phyloP scores from a whole-genome alignment of 2,113 vertebrate genomes.

The Todiramphus saurophagus region DNA sequence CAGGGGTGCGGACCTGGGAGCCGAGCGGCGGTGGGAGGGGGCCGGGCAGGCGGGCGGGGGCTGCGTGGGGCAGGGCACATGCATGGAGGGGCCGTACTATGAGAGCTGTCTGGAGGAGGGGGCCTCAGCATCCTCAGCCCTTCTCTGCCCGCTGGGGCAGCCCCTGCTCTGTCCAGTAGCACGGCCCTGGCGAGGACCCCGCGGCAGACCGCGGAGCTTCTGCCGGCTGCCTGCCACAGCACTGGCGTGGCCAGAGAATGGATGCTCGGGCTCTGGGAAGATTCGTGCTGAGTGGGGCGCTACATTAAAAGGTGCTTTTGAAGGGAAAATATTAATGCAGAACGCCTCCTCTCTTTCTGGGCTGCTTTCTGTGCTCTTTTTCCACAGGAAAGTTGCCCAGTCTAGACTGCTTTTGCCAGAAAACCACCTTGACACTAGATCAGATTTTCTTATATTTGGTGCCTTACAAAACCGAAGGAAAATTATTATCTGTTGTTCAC shows the following conservation, averaged over 20 bases:
- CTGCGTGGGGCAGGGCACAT: background rate
- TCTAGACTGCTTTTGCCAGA: background rate
- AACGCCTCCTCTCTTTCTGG: background rate
- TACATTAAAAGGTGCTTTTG: background rate
- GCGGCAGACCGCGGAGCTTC: background rate
- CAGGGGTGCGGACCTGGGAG: background rate
- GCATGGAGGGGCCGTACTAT: background rate
- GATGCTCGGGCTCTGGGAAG: background rate
- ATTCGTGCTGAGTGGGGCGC: background rate
- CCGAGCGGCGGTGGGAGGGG: background rate
- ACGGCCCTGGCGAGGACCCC: background rate
- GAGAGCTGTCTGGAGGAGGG: background rate
- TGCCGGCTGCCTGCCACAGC: background rate
- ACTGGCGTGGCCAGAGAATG: too few species aligned
- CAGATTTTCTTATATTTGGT: background rate
- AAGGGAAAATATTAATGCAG: background rate
- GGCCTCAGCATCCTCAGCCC: background rate
- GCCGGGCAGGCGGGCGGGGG: background rate
- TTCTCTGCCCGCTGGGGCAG: background rate
- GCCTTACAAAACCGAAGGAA: background rate
- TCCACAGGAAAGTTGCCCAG: background rate
- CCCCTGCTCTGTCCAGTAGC: background rate
- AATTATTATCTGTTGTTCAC: background rate
- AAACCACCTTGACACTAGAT: background rate
- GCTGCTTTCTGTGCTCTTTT: background rate